Percentiles rank a stretch among this genome's conserved stretches.
Conservation (phyloP, 1,140 invertebrate genomes). For the Oedothorax gibbosus region DNA sequence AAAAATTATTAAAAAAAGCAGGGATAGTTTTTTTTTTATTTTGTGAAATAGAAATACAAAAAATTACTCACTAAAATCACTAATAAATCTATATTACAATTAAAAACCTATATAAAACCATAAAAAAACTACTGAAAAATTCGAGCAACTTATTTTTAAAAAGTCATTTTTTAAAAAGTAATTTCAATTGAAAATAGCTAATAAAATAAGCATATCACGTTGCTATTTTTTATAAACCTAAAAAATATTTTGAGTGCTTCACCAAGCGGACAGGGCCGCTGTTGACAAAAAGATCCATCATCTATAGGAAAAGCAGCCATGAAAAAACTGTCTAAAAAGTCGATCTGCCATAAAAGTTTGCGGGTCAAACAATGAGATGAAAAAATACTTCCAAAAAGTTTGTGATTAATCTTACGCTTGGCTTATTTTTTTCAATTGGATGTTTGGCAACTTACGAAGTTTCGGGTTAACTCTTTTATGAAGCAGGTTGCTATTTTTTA, state of each 20-base stretch:
- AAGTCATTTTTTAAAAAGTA: neutral
- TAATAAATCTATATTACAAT: too few species aligned
- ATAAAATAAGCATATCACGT: slow-evolving; percentile 27
- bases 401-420: slow-evolving; percentile 47
- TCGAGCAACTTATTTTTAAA: too few species aligned
- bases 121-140: too few species aligned
- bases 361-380: slow-evolving; percentile 24
- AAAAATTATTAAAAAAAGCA: too few species aligned
- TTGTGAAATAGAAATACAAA: too few species aligned
- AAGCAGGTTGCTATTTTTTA: too few species aligned
- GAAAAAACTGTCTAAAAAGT: slow-evolving; percentile 17
- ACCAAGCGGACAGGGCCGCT: neutral
- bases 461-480: neutral
- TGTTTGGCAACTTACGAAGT: slow-evolving; percentile 5
- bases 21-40: too few species aligned
- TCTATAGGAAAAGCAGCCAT: slow-evolving; percentile 5
- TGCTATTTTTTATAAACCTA: neutral
- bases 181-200: slow-evolving; percentile 26
- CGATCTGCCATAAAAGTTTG: slow-evolving; percentile 38
- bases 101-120: too few species aligned
- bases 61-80: too few species aligned
- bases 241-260: too few species aligned
- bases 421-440: slow-evolving; percentile 40
- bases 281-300: slow-evolving; percentile 48
- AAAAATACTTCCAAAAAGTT: slow-evolving; percentile 19